Conservation (phyloP, 2,797 vertebrate genomes). For the Lagorchestes hirsutus region DNA sequence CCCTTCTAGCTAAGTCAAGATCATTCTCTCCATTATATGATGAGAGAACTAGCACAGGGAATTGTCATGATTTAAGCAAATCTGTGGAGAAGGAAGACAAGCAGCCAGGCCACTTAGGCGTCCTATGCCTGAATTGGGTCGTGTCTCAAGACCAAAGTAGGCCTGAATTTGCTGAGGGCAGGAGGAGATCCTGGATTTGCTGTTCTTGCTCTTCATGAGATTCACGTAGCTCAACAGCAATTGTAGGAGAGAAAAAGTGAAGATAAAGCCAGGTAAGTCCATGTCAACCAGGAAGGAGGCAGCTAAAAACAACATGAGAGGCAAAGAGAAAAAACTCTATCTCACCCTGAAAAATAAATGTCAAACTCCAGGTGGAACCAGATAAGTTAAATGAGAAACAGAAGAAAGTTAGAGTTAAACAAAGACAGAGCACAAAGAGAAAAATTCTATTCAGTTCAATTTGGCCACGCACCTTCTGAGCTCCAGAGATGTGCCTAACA, state of each 20-base stretch:
- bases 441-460: conserved; percentile 36
- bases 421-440: conserved; percentile 40
- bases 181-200: background rate
- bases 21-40: background rate
- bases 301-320: conserved; percentile 68
- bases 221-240: background rate
- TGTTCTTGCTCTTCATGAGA: background rate
- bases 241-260: conserved; percentile 45
- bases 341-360: conserved; percentile 50
- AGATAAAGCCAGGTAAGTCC: conserved; percentile 68
- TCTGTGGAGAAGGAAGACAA: background rate
- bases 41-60: background rate
- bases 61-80: background rate
- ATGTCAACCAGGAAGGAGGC: conserved; percentile 18
- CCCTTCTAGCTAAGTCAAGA: background rate
- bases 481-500: conserved; percentile 5
- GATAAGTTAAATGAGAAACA: background rate
- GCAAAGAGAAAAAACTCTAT: conserved; percentile 59
- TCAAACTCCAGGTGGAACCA: conserved; percentile 35
- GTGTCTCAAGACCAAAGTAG: background rate
- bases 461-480: background rate
- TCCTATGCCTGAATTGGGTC: background rate
- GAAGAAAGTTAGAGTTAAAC: background rate
- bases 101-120: too few relatives aligned
- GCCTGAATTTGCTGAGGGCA: background rate